Conservation (phyloP, 1,140 invertebrate genomes). For the Whitmania pigra region DNA sequence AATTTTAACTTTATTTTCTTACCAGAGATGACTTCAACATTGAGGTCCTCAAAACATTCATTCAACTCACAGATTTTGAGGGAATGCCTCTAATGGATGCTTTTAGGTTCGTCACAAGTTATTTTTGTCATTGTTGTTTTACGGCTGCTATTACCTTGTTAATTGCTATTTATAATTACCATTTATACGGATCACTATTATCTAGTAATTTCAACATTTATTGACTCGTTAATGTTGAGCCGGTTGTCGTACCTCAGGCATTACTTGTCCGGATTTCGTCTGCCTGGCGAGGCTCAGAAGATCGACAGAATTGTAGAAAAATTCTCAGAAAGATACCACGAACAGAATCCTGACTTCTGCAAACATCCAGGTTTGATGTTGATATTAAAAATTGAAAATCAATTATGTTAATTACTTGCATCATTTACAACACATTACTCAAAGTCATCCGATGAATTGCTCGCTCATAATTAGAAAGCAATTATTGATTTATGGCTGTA, state of each 20-base stretch:
- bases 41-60: conserved; percentile 72
- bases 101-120: conserved; percentile 54
- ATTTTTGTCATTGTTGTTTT: neutral
- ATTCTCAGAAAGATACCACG: conserved; percentile 93
- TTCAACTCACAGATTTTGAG: conserved; percentile 89
- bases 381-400: neutral
- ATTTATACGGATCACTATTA: neutral
- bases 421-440: too few relatives aligned
- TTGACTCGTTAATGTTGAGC: neutral
- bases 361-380: conserved; percentile 60
- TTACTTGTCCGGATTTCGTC: conserved; percentile 93
- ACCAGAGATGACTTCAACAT: conserved; percentile 77
- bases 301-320: conserved; percentile 99
- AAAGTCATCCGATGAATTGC: too few relatives aligned
- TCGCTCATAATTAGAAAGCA: too few relatives aligned
- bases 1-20: conserved; percentile 27
- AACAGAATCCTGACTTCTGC: conserved; percentile 89
- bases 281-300: conserved; percentile 97
- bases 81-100: conserved; percentile 94
- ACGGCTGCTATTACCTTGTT: too few relatives aligned
- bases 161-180: neutral
- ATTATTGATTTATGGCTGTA: too few relatives aligned
- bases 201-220: neutral
- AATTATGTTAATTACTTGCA: neutral
- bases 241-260: conserved; percentile 53